Conservation (phyloP, 2,113 vertebrate species). For the Zapus hudsonius region DNA sequence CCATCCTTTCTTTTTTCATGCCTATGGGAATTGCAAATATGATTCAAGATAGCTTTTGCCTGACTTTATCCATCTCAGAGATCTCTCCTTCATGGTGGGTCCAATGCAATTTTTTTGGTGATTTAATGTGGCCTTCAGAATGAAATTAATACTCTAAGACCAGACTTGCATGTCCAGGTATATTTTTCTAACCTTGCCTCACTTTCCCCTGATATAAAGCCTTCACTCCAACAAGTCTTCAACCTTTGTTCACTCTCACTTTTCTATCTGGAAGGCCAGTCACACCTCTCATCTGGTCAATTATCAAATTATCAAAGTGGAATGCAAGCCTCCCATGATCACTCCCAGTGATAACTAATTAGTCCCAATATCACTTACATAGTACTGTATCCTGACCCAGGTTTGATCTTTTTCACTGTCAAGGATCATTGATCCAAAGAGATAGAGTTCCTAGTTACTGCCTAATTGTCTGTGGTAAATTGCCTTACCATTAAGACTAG, state of each 20-base stretch:
- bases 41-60: neutral
- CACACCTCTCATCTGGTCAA: neutral
- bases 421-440: neutral
- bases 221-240: neutral
- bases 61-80: neutral
- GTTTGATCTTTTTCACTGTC: neutral
- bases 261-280: neutral
- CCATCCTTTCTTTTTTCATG: neutral
- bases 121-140: neutral
- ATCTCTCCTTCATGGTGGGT: neutral
- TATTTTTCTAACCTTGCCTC: neutral
- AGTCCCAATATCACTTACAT: neutral
- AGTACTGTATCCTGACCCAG: neutral
- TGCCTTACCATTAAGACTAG: neutral
- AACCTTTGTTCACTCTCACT: neutral
- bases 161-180: neutral
- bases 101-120: neutral
- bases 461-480: neutral
- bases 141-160: neutral
- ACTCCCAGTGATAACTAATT: neutral
- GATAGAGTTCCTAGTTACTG: constrained; percentile 7
- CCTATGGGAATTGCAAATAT: neutral
- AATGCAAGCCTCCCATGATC: neutral
- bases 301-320: neutral
- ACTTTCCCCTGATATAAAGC: neutral